Base-by-base conservation (phyloP, 1,140 invertebrate genomes). In the Stegodyphus dumicola region DNA sequence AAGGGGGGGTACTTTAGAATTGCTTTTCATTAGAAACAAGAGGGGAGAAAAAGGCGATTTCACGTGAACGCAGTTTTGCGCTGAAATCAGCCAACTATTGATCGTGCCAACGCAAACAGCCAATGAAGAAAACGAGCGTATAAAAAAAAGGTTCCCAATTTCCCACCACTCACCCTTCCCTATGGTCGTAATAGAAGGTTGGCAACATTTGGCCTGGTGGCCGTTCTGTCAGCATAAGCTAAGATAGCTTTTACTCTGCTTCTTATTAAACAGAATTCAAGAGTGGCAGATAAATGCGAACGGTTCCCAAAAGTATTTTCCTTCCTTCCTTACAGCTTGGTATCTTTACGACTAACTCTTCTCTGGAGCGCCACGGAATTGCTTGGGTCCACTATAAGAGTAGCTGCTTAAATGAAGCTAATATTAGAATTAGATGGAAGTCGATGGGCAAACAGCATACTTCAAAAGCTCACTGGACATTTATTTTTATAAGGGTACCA, bases 21-120 rank as follows among this genome's bases (percentile, higher is more conserved):
- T 83, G 79, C 79, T 83, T 83, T 83, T 83, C 79, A 83, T 83
- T 83, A 83, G 71, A 83, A 83, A 83, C 70, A 67, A 83, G 79
- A 75, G 54, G 71, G 75, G 71, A 56, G 79, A 83, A 60, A 33
- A 60, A 67, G 70, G 79, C 54, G 70, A 74, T 75, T 83, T 83
- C 52, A 83, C 71, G 71, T 75, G 77, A 52, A 67, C 66, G 65
- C 66, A 17, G 64, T 80, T 71, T 80, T 80, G 33, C 17, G 79
- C 79, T 33, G 70, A 75, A 83, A 83, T 74, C 79, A 74, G 70
- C 56, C 71, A 83, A 54, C 79, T 83, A 83, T 83, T 83, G 79
- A 83, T 83, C 60, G 70, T 53, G 13, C 33, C 71, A 83, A 66
- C 17, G 71, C 79, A 83, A 83, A 83, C 79, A 83, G 79, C 70